Evolutionary conservation across 2,113 vertebrate genomes (phyloP).

Genomic region (Myrmophylax atrothorax): DNA sequence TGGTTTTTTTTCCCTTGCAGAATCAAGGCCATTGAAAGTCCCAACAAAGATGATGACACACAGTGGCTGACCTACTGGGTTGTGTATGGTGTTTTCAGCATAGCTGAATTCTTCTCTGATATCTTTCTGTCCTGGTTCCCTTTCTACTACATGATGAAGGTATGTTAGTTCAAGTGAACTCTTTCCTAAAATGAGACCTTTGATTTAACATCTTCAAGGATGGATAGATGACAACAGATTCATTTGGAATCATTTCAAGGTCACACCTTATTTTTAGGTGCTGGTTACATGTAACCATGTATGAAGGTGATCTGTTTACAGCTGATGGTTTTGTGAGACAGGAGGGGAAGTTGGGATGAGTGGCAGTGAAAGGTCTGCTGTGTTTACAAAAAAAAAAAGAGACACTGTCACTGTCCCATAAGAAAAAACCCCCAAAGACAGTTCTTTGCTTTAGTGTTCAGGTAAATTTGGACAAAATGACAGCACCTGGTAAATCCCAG

Average conservation of each 20-base stretch:
- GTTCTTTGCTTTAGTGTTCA: not conserved
- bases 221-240: not conserved
- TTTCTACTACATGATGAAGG: conserved; percentile 98
- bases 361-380: not conserved
- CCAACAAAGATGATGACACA: conserved; percentile 95
- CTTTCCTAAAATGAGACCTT: not conserved
- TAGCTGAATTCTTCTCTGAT: conserved; percentile 95
- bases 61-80: conserved; percentile 99
- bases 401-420: not conserved
- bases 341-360: not conserved
- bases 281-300: not conserved
- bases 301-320: not conserved
- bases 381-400: not conserved
- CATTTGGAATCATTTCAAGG: not conserved
- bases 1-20: conserved; percentile 73
- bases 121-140: conserved; percentile 98
- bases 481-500: not conserved
- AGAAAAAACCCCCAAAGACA: not conserved
- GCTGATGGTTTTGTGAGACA: not conserved
- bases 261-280: not conserved
- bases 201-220: not conserved
- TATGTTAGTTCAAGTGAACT: conserved; percentile 52
- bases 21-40: conserved; percentile 97
- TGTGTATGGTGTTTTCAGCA: conserved; percentile 94
- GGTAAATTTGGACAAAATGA: not conserved